Evolutionary conservation across 2,113 vertebrate species (phyloP).

Genomic region (Perognathus longimembris): DNA sequence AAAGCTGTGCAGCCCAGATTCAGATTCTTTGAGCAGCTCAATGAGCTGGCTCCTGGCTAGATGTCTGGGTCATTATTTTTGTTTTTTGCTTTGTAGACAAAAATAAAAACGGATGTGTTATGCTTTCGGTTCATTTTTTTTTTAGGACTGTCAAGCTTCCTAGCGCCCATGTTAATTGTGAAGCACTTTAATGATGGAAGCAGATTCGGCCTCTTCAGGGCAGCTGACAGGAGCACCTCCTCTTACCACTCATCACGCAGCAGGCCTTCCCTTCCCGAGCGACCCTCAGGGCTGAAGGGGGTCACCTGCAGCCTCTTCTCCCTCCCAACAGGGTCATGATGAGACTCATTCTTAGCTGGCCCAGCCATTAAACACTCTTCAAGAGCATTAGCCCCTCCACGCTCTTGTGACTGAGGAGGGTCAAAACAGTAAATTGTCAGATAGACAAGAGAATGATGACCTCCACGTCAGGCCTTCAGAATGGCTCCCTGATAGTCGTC

Average conservation of each 20-base stretch:
- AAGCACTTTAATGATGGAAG: slow-evolving; percentile 29
- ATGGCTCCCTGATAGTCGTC: background rate
- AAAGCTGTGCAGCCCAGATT: background rate
- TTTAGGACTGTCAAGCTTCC: background rate
- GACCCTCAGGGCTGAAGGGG: slow-evolving; percentile 30
- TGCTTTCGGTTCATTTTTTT: background rate
- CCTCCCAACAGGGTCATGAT: background rate
- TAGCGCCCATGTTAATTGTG: slow-evolving; percentile 7
- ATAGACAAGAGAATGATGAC: background rate
- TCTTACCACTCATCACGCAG: slow-evolving; percentile 5
- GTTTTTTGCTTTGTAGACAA: background rate
- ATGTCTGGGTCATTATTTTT: background rate
- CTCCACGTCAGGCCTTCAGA: background rate
- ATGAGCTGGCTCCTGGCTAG: background rate
- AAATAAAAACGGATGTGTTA: background rate
- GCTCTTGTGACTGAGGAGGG: slow-evolving; percentile 26
- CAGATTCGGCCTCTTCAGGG: slow-evolving; percentile 5
- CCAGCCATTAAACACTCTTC: background rate
- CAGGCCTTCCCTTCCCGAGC: background rate
- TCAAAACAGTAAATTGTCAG: background rate
- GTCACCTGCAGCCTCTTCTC: slow-evolving; percentile 37
- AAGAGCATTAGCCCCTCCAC: background rate
- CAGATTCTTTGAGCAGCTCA: background rate
- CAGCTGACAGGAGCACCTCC: background rate
- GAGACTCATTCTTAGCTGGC: slow-evolving; percentile 22